Evolutionary conservation across 2,797 vertebrate genomes (phyloP).

Genomic region (Gambelia wislizenii): DNA sequence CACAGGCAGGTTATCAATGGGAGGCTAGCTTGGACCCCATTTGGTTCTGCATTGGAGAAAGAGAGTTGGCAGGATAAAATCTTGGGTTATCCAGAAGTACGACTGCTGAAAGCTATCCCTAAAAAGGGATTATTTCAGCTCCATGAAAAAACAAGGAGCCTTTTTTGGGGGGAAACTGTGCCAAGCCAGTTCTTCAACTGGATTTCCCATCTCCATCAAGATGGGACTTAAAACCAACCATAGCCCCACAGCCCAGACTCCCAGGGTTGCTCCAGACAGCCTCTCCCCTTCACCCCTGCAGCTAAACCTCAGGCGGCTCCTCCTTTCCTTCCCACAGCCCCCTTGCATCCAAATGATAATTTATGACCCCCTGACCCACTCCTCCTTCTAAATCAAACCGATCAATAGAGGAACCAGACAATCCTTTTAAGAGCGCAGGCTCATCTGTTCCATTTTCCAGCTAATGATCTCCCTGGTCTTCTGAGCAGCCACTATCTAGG

Average conservation of each 20-base stretch:
- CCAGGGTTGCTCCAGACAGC: conserved; percentile 42
- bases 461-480: conserved; percentile 69
- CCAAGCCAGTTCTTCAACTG: background rate
- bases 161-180: background rate
- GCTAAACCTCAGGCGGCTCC: conserved; percentile 63
- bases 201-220: background rate
- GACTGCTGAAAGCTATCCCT: background rate
- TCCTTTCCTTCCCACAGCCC: conserved; percentile 60
- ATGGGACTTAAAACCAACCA: conserved; percentile 24
- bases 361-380: conserved; percentile 69
- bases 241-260: background rate
- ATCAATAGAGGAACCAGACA: conserved; percentile 73
- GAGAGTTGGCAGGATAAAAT: too few species aligned
- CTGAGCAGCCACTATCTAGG: conserved; percentile 42
- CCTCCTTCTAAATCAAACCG: conserved; percentile 72
- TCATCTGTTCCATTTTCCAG: conserved; percentile 59
- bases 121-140: background rate
- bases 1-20: too few species aligned
- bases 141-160: background rate
- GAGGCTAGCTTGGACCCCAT: too few species aligned
- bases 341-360: conserved; percentile 65
- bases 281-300: conserved; percentile 65
- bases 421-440: conserved; percentile 72
- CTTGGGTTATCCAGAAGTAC: background rate
- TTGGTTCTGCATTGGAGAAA: too few species aligned